These are phyloP conservation scores for Apodemus agrarius DNA, from an alignment of 2,797 vertebrate species.

Conservation along the genomic window DNA sequence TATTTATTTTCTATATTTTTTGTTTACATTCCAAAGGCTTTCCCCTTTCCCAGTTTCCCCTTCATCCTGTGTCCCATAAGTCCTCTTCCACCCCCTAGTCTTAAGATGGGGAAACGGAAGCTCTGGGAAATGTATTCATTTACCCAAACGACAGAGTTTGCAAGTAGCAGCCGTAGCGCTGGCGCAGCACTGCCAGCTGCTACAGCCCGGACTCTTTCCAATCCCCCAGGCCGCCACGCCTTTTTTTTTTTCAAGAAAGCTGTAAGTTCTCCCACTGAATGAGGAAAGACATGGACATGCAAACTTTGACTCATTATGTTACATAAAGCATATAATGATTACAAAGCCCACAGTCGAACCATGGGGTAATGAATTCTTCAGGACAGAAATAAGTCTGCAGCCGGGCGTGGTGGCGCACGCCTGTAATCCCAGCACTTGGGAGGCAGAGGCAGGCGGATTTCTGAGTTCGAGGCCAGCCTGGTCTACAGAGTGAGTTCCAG, in stretches of 20 bases:
- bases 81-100: too few species aligned
- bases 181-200: background rate
- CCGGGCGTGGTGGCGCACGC: too few species aligned
- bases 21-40: too few species aligned
- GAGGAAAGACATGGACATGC: background rate
- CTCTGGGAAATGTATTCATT: background rate
- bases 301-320: background rate
- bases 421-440: too few species aligned
- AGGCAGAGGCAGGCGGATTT: too few species aligned
- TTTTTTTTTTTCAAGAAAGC: slow-evolving; percentile 2
- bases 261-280: background rate
- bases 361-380: background rate
- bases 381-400: background rate
- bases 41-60: too few species aligned
- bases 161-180: background rate
- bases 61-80: too few species aligned
- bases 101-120: slow-evolving; percentile 37
- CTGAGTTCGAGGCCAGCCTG: too few species aligned
- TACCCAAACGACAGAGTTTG: background rate
- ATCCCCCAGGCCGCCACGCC: background rate
- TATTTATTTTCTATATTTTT: too few species aligned
- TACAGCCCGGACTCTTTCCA: background rate
- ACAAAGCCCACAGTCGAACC: background rate
- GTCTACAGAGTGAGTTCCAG: too few species aligned
- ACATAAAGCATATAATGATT: background rate